Conservation (phyloP, 2,113 vertebrate species). For the Sturnira hondurensis region DNA sequence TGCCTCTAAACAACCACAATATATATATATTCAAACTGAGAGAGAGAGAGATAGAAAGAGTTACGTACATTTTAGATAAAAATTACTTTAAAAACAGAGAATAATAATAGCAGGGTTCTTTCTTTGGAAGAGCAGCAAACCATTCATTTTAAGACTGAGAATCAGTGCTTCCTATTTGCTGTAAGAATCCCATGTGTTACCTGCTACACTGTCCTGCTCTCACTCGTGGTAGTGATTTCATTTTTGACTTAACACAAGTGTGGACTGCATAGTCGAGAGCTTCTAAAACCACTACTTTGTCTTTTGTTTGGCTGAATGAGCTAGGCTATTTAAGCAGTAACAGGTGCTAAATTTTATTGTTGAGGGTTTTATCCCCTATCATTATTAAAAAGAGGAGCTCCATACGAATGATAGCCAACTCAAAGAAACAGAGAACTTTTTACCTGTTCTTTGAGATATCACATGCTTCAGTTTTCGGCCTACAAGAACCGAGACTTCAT, state of each 20-base stretch:
- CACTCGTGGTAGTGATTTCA: neutral
- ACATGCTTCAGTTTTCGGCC: constrained; percentile 44
- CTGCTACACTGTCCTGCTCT: neutral
- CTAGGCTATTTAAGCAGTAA: constrained; percentile 51
- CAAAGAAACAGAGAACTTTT: constrained; percentile 58
- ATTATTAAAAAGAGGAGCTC: constrained; percentile 45
- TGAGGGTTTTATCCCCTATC: constrained; percentile 23
- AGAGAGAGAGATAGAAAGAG: neutral
- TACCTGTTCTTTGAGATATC: constrained; percentile 54
- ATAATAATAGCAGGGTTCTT: neutral
- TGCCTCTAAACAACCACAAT: neutral
- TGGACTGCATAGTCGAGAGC: constrained; percentile 5
- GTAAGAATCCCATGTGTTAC: neutral
- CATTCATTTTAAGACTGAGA: neutral
- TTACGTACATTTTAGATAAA: neutral
- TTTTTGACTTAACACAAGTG: neutral
- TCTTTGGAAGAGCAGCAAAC: neutral
- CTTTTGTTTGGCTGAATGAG: constrained; percentile 45
- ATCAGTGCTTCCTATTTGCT: neutral
- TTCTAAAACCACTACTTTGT: neutral
- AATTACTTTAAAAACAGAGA: neutral
- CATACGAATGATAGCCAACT: constrained; percentile 34
- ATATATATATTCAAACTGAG: neutral
- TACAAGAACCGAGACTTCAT: constrained; percentile 61
- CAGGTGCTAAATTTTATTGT: neutral